Conservation (phyloP, 2,888 invertebrate species). For the Ormyrus labotus region DNA sequence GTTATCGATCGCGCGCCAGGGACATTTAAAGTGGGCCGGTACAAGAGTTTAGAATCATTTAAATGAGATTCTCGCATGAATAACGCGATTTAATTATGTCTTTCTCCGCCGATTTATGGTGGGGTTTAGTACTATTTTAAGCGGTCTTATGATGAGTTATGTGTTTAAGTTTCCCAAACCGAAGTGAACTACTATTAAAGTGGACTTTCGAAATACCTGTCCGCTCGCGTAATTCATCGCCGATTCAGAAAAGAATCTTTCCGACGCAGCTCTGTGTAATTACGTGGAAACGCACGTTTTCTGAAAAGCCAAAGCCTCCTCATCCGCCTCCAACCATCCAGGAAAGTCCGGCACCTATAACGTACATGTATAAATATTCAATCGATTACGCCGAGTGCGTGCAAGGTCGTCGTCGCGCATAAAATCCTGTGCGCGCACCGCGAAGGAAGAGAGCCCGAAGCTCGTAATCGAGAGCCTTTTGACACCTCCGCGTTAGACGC, state of each 20-base stretch:
- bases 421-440: neutral
- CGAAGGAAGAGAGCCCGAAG: constrained; percentile 7
- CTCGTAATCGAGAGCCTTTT: constrained; percentile 20
- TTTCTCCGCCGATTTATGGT: constrained; percentile 36
- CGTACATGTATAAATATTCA: too few relatives aligned
- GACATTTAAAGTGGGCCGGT: neutral
- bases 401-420: too few relatives aligned
- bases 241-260: constrained; percentile 30
- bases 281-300: constrained; percentile 8
- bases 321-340: too few relatives aligned
- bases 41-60: constrained; percentile 47
- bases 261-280: neutral
- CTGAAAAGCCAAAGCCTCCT: neutral
- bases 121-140: constrained; percentile 42
- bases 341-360: too few relatives aligned
- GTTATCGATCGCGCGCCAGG: neutral
- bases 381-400: too few relatives aligned
- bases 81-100: constrained; percentile 47
- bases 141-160: constrained; percentile 45
- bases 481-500: constrained; percentile 25
- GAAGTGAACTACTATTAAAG: constrained; percentile 24
- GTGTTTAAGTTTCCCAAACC: constrained; percentile 45
- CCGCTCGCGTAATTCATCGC: constrained; percentile 26
- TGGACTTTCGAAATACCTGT: constrained; percentile 45
- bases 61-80: constrained; percentile 42